phyloP scores from a whole-genome alignment of 2,113 vertebrate species.

The Lagopus leucura region DNA sequence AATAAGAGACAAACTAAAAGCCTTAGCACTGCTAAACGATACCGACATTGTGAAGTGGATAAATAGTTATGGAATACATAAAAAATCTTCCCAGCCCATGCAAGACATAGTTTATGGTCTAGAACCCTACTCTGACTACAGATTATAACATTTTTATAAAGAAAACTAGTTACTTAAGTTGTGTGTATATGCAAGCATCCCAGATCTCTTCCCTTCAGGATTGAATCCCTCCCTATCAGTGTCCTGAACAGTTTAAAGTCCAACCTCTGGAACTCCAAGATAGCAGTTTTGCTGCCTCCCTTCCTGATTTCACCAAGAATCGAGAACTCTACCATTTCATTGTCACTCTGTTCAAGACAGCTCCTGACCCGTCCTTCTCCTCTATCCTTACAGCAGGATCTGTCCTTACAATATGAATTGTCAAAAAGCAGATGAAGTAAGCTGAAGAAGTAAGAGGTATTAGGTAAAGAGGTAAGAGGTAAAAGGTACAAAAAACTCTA shows the following conservation, averaged over 20 bases:
- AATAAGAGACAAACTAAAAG: neutral
- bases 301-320: too few relatives aligned
- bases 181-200: neutral
- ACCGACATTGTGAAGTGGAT: neutral
- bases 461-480: too few relatives aligned
- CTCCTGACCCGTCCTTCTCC: too few relatives aligned
- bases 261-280: too few relatives aligned
- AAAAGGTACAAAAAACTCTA: neutral
- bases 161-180: neutral
- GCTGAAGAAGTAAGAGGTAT: neutral
- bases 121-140: neutral
- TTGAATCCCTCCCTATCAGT: too few relatives aligned
- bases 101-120: accelerated
- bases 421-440: neutral
- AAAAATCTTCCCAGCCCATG: neutral
- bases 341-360: too few relatives aligned
- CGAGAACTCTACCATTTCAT: too few relatives aligned
- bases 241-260: too few relatives aligned
- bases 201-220: neutral
- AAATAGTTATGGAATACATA: neutral
- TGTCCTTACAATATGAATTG: neutral
- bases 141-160: neutral
- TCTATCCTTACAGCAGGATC: neutral
- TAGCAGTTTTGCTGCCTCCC: too few relatives aligned
- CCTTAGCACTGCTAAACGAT: neutral